Evolutionary conservation across 2,113 vertebrate genomes (phyloP).

Genomic region (Brevimyrus niger): DNA sequence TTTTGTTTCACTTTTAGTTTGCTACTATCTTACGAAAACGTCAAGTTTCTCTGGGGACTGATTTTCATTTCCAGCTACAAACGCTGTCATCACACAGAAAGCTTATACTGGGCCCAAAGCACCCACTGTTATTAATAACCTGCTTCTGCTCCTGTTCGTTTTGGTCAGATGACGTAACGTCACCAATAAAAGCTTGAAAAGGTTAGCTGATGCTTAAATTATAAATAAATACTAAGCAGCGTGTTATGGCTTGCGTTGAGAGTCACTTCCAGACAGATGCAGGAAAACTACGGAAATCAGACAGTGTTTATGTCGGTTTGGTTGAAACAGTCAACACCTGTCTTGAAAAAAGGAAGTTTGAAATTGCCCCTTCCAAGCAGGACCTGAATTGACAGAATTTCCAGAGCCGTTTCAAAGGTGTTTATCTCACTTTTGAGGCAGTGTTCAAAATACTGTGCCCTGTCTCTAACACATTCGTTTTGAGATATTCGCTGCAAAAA

Average conservation of each 20-base stretch:
- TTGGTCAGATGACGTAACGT: not conserved
- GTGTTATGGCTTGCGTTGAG: not conserved
- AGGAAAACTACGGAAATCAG: not conserved
- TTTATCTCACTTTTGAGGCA: not conserved
- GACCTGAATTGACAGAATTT: not conserved
- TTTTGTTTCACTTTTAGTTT: not conserved
- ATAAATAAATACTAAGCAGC: not conserved
- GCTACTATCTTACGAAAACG: not conserved
- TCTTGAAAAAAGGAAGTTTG: constrained; percentile 9
- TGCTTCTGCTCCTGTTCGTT: not conserved
- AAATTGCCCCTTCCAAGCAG: not conserved
- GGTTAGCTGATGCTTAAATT: not conserved
- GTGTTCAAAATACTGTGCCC: not conserved
- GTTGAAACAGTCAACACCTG: constrained; percentile 15
- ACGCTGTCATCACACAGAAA: not conserved
- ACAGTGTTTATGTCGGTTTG: not conserved
- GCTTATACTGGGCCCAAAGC: not conserved
- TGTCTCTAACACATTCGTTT: not conserved
- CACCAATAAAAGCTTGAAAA: not conserved
- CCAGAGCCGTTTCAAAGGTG: not conserved
- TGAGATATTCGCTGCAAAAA: not conserved
- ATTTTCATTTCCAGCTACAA: not conserved
- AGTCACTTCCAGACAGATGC: not conserved
- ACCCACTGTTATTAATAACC: not conserved
- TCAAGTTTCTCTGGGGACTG: not conserved